These are phyloP conservation scores for Sterrhoptilus dennistouni DNA, from an alignment of 2,113 vertebrate genomes.

Conservation along the genomic window DNA sequence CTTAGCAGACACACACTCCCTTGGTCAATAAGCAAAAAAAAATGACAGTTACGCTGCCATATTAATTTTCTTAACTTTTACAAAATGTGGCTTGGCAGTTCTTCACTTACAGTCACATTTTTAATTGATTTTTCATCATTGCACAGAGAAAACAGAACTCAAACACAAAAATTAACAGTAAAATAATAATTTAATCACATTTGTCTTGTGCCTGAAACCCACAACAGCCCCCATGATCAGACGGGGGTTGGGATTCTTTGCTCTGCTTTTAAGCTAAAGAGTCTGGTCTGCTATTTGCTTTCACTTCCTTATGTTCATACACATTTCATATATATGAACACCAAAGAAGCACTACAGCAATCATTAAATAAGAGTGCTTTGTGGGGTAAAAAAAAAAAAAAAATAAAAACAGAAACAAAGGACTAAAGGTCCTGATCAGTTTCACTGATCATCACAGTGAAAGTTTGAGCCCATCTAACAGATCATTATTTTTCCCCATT, in stretches of 20 bases:
- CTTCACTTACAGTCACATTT: not conserved
- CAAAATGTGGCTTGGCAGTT: not conserved
- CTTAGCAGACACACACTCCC: not conserved
- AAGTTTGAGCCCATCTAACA: not conserved
- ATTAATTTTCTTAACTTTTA: not conserved
- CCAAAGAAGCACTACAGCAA: not conserved
- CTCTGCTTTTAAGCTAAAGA: not conserved
- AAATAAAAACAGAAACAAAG: not conserved
- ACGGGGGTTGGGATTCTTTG: accelerated
- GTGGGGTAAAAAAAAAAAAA: not conserved
- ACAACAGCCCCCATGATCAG: not conserved
- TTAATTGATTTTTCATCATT: not conserved
- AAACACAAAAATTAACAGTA: not conserved
- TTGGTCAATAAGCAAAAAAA: not conserved
- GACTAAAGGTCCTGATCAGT: not conserved
- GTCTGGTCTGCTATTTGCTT: not conserved
- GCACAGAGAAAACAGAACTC: not conserved
- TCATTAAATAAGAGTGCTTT: not conserved
- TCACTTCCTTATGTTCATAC: not conserved
- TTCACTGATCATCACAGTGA: not conserved
- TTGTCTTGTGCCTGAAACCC: not conserved
- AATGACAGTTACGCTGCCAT: not conserved
- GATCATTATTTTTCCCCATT: not conserved
- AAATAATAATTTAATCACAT: not conserved
- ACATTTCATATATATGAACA: not conserved